These are phyloP conservation scores for Resseliella maxima DNA, from an alignment of 2,888 invertebrate genomes.

Conservation along the genomic window DNA sequence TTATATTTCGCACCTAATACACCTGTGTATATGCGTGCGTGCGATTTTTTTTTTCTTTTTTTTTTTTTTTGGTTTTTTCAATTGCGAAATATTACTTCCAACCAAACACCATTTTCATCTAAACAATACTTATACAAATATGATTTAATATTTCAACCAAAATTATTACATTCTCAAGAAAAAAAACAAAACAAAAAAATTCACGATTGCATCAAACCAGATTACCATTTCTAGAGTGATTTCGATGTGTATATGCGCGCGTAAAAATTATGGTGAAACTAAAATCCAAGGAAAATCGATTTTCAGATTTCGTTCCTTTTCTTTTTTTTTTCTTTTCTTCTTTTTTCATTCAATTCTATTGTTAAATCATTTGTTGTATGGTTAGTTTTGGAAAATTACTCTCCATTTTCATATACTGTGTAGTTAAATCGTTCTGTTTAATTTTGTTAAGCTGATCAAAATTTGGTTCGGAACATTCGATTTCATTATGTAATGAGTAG, in stretches of 20 bases:
- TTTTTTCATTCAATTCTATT: neutral
- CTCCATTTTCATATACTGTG: neutral
- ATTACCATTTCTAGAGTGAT: slow-evolving; percentile 18
- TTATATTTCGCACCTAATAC: neutral
- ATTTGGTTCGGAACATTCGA: neutral
- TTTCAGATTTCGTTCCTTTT: neutral
- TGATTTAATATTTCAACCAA: neutral
- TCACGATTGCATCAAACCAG: neutral
- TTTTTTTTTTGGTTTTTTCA: neutral
- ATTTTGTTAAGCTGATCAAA: neutral
- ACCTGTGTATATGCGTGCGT: neutral
- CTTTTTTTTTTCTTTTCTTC: neutral
- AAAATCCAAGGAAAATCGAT: slow-evolving; percentile 29
- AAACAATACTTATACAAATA: neutral
- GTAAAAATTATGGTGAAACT: slow-evolving; percentile 2
- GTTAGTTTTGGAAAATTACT: neutral
- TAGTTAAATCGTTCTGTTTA: neutral
- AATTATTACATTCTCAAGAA: neutral
- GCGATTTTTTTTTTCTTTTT: neutral
- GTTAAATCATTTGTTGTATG: neutral
- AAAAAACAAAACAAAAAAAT: neutral
- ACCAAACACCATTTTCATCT: neutral
- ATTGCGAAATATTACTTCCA: neutral
- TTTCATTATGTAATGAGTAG: neutral
- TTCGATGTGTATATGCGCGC: neutral